Conservation (phyloP, 2,797 vertebrate species). For the Nannoperca australis region DNA sequence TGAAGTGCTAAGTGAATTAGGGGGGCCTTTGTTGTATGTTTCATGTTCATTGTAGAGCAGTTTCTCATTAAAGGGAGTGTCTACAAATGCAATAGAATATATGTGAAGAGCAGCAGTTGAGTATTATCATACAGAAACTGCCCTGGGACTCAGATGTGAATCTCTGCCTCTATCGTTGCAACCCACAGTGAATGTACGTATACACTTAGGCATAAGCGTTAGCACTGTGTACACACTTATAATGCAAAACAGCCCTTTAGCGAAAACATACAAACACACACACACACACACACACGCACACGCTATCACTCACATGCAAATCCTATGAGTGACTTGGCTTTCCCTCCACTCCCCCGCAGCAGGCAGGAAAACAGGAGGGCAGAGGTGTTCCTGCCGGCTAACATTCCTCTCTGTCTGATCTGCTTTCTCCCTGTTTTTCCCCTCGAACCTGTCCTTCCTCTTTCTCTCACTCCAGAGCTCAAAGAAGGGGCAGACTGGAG, state of each 20-base stretch:
- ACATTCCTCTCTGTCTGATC: slow-evolving; percentile 38
- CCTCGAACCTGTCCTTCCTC: slow-evolving; percentile 11
- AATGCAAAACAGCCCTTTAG: slow-evolving; percentile 68
- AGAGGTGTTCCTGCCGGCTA: slow-evolving; percentile 51
- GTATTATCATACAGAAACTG: slow-evolving; percentile 44
- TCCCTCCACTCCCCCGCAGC: slow-evolving; percentile 37
- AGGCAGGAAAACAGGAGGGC: slow-evolving; percentile 19
- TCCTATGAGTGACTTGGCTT: slow-evolving; percentile 48
- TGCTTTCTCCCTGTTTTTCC: slow-evolving; percentile 23
- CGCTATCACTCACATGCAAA: slow-evolving; percentile 75
- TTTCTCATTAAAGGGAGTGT: slow-evolving; percentile 66
- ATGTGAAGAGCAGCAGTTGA: slow-evolving; percentile 26
- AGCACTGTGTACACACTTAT: slow-evolving; percentile 51
- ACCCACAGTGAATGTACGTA: slow-evolving; percentile 32
- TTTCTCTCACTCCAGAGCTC: slow-evolving; percentile 73
- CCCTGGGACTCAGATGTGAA: slow-evolving; percentile 40
- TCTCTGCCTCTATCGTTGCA: slow-evolving; percentile 41
- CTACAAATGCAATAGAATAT: slow-evolving; percentile 31
- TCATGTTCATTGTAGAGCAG: slow-evolving; percentile 54
- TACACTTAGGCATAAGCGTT: slow-evolving; percentile 22
- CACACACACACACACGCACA: not conserved
- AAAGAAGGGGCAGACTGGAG: slow-evolving; percentile 84
- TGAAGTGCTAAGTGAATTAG: slow-evolving; percentile 68
- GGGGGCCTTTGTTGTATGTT: slow-evolving; percentile 64
- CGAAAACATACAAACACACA: slow-evolving; percentile 35